Conservation (phyloP, 2,113 vertebrate species). For the human (Homo sapiens) region GRCh38 chr2:221090001-221090500, state of each 20-base stretch:
- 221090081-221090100: conserved; percentile 60
- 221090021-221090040: conserved; percentile 57
- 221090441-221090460: neutral
- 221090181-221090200: neutral
- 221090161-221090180: conserved; percentile 19
- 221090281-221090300: conserved; percentile 61
- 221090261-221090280: conserved; percentile 45
- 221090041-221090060: conserved; percentile 32
- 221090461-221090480: conserved; percentile 25
- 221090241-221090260: conserved; percentile 65
- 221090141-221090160: conserved; percentile 59
- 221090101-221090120: conserved; percentile 61
- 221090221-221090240: conserved; percentile 68
- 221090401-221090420: conserved; percentile 16
- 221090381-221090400: conserved; percentile 46
- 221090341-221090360: conserved; percentile 77
- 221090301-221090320: conserved; percentile 36
- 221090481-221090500: neutral
- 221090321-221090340: conserved; percentile 71
- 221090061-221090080: conserved; percentile 58
- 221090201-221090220: conserved; percentile 64
- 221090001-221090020: conserved; percentile 51
- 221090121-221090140: conserved; percentile 38
- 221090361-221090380: conserved; percentile 75
- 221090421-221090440: neutral